Evolutionary conservation across 2,797 vertebrate species (phyloP).

Genomic region (Fundulus diaphanus): DNA sequence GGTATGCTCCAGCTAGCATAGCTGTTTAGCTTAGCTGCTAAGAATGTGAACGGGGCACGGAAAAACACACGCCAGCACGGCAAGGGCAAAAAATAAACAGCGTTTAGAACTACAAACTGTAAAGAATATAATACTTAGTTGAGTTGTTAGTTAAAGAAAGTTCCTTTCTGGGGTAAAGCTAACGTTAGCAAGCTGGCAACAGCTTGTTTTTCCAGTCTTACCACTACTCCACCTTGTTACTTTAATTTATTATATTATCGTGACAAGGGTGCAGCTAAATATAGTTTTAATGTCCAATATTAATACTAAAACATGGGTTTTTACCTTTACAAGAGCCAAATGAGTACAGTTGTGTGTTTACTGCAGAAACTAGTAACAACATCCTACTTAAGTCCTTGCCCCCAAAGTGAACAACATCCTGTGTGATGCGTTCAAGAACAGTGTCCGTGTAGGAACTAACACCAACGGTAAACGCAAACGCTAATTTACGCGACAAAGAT

Average conservation of each 20-base stretch:
- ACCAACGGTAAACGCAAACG: not conserved
- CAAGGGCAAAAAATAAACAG: not conserved
- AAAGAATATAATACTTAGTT: fast-evolving
- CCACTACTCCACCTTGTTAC: not conserved
- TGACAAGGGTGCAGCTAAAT: not conserved
- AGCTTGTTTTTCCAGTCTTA: conserved; percentile 20
- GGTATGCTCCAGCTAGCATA: not conserved
- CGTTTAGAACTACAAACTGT: no score
- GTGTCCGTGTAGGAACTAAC: not conserved
- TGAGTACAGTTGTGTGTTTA: conserved; percentile 25
- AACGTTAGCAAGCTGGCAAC: conserved; percentile 36
- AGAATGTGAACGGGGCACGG: not conserved
- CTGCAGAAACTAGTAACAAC: conserved; percentile 45
- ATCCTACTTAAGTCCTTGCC: conserved; percentile 7
- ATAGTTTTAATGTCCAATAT: not conserved
- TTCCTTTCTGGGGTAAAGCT: not conserved
- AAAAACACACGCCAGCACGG: not conserved
- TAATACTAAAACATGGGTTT: not conserved
- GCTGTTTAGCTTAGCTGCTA: not conserved
- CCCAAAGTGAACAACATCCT: conserved; percentile 1
- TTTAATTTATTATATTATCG: not conserved
- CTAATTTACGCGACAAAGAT: no score
- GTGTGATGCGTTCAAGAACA: conserved; percentile 47
- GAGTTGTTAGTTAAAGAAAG: not conserved
- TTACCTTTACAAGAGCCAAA: conserved; percentile 64